A percentile compares a stretch with the other conserved stretches of the same genome.
These are phyloP conservation scores for Pocota personata DNA, from an alignment of 2,888 invertebrate species.

Conservation along the genomic window DNA sequence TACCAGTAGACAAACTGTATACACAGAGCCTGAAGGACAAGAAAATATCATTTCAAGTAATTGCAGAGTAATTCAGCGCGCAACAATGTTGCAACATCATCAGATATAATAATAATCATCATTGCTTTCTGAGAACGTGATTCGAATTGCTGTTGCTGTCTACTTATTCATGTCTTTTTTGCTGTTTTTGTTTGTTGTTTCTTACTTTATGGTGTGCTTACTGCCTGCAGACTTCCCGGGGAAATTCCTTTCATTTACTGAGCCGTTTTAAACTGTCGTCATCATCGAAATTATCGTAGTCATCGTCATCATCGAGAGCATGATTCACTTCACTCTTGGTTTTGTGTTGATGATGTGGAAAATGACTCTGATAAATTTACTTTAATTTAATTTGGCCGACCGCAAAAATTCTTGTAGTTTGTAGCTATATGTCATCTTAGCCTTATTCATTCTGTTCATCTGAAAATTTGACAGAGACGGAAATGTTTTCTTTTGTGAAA, in stretches of 20 bases:
- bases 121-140: conserved; percentile 23
- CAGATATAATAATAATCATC: conserved; percentile 1
- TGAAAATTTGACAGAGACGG: not conserved
- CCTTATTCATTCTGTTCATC: not conserved
- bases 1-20: not conserved
- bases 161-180: not conserved
- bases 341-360: not conserved
- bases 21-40: not conserved
- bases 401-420: not conserved
- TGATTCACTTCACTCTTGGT: not conserved
- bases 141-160: conserved; percentile 5
- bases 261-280: conserved; percentile 22
- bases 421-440: not conserved
- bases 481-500: not conserved
- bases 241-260: conserved; percentile 23
- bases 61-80: not conserved
- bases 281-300: conserved; percentile 18
- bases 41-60: not conserved
- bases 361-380: conserved; percentile 14
- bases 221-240: not conserved
- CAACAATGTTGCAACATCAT: conserved; percentile 31
- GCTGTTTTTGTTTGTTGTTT: not conserved
- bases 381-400: conserved; percentile 16
- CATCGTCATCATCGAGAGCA: not conserved
- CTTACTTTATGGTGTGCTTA: not conserved